phyloP scores from a whole-genome alignment of 2,888 invertebrate species.

The Callyntrura sp. region DNA sequence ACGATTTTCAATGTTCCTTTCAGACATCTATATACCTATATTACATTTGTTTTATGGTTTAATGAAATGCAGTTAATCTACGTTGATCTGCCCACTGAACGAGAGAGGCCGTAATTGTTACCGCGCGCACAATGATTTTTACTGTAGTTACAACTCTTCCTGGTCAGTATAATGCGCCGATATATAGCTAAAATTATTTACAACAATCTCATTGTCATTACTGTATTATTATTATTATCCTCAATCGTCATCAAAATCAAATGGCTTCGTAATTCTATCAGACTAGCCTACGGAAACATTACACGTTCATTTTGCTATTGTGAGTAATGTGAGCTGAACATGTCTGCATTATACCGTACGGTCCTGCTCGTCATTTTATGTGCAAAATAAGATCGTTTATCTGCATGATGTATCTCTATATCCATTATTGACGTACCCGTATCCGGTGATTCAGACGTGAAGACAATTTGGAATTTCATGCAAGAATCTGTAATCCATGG shows the following conservation, averaged over 20 bases:
- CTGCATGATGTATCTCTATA: not conserved
- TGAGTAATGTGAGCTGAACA: not conserved
- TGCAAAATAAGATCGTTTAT: not conserved
- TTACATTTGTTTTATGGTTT: not conserved
- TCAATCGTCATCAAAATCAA: conserved; percentile 45
- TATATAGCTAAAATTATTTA: conserved; percentile 27
- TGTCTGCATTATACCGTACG: not conserved
- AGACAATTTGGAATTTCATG: conserved; percentile 3
- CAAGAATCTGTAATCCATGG: not conserved
- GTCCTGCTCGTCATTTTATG: not conserved
- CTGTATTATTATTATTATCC: conserved; percentile 5
- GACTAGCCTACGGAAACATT: not conserved
- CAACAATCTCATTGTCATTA: conserved; percentile 28
- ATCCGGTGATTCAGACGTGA: conserved; percentile 52
- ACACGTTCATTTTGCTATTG: not conserved
- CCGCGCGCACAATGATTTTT: not conserved
- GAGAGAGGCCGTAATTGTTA: not conserved
- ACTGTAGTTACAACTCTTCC: conserved; percentile 16
- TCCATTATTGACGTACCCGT: conserved; percentile 38
- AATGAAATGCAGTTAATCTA: conserved; percentile 18
- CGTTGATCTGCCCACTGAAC: not conserved
- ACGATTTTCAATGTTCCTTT: not conserved
- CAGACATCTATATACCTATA: not conserved
- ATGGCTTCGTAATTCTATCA: not conserved
- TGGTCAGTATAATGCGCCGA: conserved; percentile 23